Evolutionary conservation across 2,888 invertebrate genomes (phyloP).

Genomic region (Himalopsyche kuldschensis): DNA sequence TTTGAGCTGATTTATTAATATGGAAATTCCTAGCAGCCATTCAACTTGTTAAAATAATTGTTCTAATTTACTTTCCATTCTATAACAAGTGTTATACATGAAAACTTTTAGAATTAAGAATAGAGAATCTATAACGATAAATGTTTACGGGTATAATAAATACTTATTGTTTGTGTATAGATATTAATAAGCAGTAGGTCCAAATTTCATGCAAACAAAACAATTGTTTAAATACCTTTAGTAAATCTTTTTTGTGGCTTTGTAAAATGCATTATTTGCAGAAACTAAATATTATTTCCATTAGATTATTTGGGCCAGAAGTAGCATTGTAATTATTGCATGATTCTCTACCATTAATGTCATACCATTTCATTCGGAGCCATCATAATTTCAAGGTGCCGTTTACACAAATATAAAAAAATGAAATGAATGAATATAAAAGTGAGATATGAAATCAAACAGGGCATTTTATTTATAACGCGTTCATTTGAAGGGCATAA

Average conservation of each 20-base stretch:
- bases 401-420: constrained; percentile 39
- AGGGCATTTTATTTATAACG: constrained; percentile 38
- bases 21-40: too few species aligned
- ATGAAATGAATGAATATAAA: constrained; percentile 31
- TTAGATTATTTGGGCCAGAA: neutral
- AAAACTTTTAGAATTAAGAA: too few species aligned
- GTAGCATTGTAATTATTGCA: constrained; percentile 22
- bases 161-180: too few species aligned
- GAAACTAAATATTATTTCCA: constrained; percentile 3
- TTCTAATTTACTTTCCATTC: too few species aligned
- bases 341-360: constrained; percentile 30
- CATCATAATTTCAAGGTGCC: constrained; percentile 38
- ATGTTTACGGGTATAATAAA: too few species aligned
- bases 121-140: too few species aligned
- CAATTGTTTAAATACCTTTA: too few species aligned
- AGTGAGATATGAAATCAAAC: constrained; percentile 38
- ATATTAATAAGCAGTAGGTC: too few species aligned
- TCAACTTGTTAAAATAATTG: too few species aligned
- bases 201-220: too few species aligned
- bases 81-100: too few species aligned
- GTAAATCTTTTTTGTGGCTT: neutral
- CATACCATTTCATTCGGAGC: constrained; percentile 21
- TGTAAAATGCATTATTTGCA: neutral
- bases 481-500: constrained; percentile 38
- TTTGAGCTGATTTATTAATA: too few species aligned